These are phyloP conservation scores for Osmerus mordax DNA, from an alignment of 2,113 vertebrate species.

Conservation along the genomic window DNA sequence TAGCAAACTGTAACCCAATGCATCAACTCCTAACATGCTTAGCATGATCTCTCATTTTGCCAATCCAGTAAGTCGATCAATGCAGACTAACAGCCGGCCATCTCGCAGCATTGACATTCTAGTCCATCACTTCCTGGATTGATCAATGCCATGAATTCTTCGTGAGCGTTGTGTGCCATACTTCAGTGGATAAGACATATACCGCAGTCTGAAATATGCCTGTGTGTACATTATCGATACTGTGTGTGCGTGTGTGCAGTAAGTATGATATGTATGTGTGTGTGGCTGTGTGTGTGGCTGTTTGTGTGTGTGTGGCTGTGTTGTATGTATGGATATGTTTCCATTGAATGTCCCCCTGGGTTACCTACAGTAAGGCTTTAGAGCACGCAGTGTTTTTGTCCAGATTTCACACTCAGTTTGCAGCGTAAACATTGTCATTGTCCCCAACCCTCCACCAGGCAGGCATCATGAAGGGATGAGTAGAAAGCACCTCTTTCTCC, in stretches of 20 bases:
- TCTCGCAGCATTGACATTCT: background rate
- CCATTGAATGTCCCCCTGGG: background rate
- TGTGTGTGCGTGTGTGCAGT: background rate
- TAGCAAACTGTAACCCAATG: background rate
- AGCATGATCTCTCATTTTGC: background rate
- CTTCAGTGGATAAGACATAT: background rate
- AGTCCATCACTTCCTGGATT: background rate
- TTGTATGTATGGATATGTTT: too few relatives aligned
- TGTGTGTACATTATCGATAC: background rate
- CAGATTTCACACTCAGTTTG: constrained; percentile 32
- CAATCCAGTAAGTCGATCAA: background rate
- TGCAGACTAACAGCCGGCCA: constrained; percentile 1
- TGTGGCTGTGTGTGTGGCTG: background rate
- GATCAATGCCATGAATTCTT: background rate
- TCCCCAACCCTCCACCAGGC: constrained; percentile 28
- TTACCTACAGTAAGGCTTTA: background rate
- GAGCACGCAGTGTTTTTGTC: constrained; percentile 25
- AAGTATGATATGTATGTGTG: background rate
- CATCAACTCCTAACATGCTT: background rate
- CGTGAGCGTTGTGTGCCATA: background rate
- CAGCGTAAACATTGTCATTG: constrained; percentile 34
- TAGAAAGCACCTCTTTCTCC: constrained; percentile 1
- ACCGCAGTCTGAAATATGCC: background rate
- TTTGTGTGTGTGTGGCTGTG: too few relatives aligned
- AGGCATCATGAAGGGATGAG: constrained; percentile 28